Base-by-base conservation (phyloP, 2,888 invertebrate genomes). In the Catocala sponsa region DNA sequence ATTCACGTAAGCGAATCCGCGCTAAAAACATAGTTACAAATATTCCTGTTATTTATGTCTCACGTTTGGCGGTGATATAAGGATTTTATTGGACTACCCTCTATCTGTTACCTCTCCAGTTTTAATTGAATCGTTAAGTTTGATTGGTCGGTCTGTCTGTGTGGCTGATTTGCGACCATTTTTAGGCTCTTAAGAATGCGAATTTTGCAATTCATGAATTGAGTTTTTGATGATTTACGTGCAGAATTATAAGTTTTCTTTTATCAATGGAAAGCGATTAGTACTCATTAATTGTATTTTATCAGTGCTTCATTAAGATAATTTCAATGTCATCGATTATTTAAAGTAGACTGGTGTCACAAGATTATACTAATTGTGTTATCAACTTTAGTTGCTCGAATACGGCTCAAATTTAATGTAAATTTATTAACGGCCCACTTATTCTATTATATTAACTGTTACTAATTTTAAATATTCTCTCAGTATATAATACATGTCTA, bases 101-200 rank as follows among this genome's bases (percentile, higher is more conserved):
- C 74, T 76, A 80, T 76, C 79, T 79, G 65, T 74, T 76, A 81
- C 81, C 77, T 85, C 79, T 81, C 70, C 66, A 53, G 65, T 80
- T 88, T 87, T 87, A 89, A 89, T 89, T 87, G 84, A 86, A 88
- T 82, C 79, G 81, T 83, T 86, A 82, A 82, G 74, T 83, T 79
- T 79, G 79, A 85, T 83, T 76, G 81, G 76, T 79, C 76, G 85
- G 75, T 80, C 78, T 81, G 58, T 65, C 57, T 61, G 60, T 69
- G 55, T 55, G 47, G 49, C 70, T 63, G 65, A 78, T 65, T 71
- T 66, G 58, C 64, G 71, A 64, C 54, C 46, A 62, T 62, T 63
- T 69, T 74, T 63, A 55, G 70, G 60, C 48, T 64, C 56, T 67
- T 62, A 68, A 74, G 70, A 74, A 70, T 64, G 55, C 60, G 59